Percentiles rank a stretch among this genome's conserved stretches.
phyloP scores from a whole-genome alignment of 2,797 vertebrate species.

The Sardinella longiceps region DNA sequence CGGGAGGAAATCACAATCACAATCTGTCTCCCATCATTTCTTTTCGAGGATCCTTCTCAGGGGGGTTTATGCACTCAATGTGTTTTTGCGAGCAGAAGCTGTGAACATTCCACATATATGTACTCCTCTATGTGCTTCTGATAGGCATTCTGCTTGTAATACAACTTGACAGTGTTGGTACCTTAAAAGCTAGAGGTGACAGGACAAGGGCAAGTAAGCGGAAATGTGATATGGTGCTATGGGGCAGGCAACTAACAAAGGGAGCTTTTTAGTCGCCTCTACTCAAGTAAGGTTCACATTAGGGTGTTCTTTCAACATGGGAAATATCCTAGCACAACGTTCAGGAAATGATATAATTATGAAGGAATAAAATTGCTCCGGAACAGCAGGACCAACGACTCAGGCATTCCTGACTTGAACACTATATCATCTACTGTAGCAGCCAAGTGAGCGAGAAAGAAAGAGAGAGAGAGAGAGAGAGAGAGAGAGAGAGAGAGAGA shows the following conservation, averaged over 20 bases:
- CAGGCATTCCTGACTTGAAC: neutral
- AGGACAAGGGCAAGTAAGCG: neutral
- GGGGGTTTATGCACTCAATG: neutral
- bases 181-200: neutral
- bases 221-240: neutral
- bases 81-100: neutral
- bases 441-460: neutral
- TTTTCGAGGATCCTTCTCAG: neutral
- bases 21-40: neutral
- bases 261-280: neutral
- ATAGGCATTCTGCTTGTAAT: neutral
- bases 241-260: constrained; percentile 10
- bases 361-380: constrained; percentile 42
- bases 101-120: neutral
- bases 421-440: neutral
- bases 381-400: constrained; percentile 24
- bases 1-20: neutral
- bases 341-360: constrained; percentile 54
- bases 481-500: neutral
- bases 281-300: constrained; percentile 41
- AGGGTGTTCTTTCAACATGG: constrained; percentile 39
- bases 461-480: neutral
- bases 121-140: neutral
- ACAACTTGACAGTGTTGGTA: neutral
- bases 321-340: constrained; percentile 37